phyloP scores from a whole-genome alignment of 2,797 vertebrate genomes.

The Cyprinodon diabolis region DNA sequence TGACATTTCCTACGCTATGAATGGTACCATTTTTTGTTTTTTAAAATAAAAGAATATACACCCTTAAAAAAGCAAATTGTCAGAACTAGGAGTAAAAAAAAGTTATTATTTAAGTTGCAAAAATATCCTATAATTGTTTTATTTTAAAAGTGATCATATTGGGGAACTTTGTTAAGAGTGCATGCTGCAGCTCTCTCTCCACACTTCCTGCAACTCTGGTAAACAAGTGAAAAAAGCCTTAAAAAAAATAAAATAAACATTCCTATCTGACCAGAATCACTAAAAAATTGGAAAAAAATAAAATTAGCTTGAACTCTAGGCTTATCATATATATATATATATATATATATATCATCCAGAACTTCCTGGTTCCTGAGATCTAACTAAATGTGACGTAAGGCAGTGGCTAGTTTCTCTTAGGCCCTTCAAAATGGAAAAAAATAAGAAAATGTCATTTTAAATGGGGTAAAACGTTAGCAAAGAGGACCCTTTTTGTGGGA shows the following conservation, averaged over 20 bases:
- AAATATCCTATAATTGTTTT: neutral
- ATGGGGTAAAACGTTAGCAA: too few species aligned
- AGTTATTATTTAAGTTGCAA: neutral
- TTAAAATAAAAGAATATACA: slow-evolving; percentile 36
- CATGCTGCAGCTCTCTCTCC: neutral
- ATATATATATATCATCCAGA: neutral
- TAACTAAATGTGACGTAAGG: neutral
- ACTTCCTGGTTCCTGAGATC: neutral
- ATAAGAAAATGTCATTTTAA: neutral
- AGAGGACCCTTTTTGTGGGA: neutral
- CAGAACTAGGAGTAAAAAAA: slow-evolving; percentile 4
- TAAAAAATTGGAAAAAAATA: neutral
- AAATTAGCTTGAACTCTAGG: neutral
- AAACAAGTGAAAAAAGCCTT: neutral
- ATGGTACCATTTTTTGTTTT: neutral
- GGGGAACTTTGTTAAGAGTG: too few species aligned
- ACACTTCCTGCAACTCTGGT: neutral
- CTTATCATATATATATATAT: neutral
- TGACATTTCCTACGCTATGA: slow-evolving; percentile 53
- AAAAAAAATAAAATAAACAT: neutral
- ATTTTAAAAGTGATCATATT: neutral
- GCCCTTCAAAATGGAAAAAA: neutral
- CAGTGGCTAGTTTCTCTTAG: neutral
- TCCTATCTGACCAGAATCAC: too few species aligned
- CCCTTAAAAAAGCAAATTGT: neutral